Conservation (phyloP, 2,113 vertebrate species). For the Chlorodrepanis virens region DNA sequence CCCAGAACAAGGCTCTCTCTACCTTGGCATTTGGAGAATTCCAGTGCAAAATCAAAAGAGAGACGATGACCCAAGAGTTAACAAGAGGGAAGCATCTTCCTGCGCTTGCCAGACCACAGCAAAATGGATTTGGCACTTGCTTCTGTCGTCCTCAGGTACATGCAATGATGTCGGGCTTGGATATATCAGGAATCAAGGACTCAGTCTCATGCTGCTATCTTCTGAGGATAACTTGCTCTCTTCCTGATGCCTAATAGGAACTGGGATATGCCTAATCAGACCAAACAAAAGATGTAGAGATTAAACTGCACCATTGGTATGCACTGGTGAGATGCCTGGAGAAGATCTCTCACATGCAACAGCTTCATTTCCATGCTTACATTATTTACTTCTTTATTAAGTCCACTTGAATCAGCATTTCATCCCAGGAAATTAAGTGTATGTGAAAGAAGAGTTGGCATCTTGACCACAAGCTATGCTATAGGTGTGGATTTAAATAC, state of each 20-base stretch:
- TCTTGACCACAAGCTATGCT: background rate
- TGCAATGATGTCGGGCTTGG: background rate
- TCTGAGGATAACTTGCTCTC: background rate
- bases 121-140: background rate
- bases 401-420: constrained; percentile 50
- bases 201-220: background rate
- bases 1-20: background rate
- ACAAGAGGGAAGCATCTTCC: background rate
- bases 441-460: constrained; percentile 2
- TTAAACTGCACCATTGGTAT: constrained; percentile 29
- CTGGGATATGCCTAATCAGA: constrained; percentile 10
- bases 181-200: background rate
- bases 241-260: background rate
- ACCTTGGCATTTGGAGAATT: background rate
- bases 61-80: background rate
- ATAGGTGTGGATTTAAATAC: background rate
- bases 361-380: constrained; percentile 47
- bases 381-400: constrained; percentile 13
- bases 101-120: background rate
- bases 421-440: constrained; percentile 20
- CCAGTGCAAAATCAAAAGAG: background rate
- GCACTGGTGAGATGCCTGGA: constrained; percentile 27
- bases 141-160: background rate
- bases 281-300: constrained; percentile 37
- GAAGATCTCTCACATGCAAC: constrained; percentile 18